These are phyloP conservation scores for Tetrao urogallus DNA, from an alignment of 2,113 vertebrate species.

Conservation along the genomic window DNA sequence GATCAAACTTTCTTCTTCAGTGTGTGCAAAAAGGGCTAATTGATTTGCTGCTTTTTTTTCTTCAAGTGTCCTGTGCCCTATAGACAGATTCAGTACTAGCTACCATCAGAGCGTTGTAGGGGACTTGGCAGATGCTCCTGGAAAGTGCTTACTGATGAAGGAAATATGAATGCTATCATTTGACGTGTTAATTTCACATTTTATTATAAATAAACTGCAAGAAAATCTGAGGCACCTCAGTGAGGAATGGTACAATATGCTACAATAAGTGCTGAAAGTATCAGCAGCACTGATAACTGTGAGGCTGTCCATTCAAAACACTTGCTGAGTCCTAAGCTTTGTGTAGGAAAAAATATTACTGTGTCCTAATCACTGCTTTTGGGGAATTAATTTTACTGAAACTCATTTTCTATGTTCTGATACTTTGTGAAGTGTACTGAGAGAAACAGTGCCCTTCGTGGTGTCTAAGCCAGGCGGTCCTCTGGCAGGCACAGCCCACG, in stretches of 20 bases:
- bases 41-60: neutral
- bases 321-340: neutral
- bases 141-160: neutral
- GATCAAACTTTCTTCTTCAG: neutral
- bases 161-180: neutral
- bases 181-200: neutral
- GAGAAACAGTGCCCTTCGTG: neutral
- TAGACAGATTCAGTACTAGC: neutral
- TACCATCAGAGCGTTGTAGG: neutral
- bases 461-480: neutral
- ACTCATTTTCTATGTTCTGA: neutral
- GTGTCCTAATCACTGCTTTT: neutral
- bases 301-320: neutral
- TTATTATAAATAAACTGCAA: neutral
- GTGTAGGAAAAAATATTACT: neutral
- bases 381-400: neutral
- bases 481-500: neutral
- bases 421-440: neutral
- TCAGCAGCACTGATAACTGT: neutral
- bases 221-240: neutral
- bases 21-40: neutral
- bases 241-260: neutral
- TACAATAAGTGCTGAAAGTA: neutral
- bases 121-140: neutral
- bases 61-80: neutral